Evolutionary conservation across 2,888 invertebrate genomes (phyloP).

Genomic region (Xestia ashworthii): DNA sequence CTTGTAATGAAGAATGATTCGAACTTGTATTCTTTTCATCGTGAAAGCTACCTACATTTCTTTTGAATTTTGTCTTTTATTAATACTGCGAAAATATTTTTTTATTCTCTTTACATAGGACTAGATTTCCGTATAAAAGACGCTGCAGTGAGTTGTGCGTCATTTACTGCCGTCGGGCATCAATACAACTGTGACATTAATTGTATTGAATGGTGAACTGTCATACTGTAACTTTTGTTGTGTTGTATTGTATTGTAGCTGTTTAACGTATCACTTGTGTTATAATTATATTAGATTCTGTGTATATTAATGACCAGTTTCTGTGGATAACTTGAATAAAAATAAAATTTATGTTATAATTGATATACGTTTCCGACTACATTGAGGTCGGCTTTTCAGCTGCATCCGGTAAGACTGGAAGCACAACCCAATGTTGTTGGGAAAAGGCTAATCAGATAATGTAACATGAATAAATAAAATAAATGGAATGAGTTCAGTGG

Average conservation of each 20-base stretch:
- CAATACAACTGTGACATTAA: background rate
- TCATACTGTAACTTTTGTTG: background rate
- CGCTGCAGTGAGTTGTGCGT: background rate
- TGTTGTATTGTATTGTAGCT: background rate
- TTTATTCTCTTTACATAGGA: background rate
- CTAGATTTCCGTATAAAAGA: background rate
- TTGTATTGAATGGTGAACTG: background rate
- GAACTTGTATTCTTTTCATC: constrained; percentile 20
- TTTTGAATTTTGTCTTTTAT: background rate
- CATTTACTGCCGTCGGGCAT: background rate
- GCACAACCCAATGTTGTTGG: too few relatives aligned
- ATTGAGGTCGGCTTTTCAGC: too few relatives aligned
- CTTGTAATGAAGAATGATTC: constrained; percentile 59
- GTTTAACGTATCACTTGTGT: background rate
- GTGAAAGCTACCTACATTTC: background rate
- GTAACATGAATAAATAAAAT: too few relatives aligned
- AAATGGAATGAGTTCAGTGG: background rate
- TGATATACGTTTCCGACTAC: background rate
- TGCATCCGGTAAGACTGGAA: too few relatives aligned
- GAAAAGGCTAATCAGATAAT: too few relatives aligned
- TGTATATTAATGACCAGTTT: background rate
- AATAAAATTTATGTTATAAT: background rate
- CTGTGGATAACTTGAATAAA: background rate
- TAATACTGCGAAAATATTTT: background rate
- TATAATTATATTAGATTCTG: background rate